These are phyloP conservation scores for Trichechus manatus DNA, from an alignment of 2,113 vertebrate species.

Conservation along the genomic window DNA sequence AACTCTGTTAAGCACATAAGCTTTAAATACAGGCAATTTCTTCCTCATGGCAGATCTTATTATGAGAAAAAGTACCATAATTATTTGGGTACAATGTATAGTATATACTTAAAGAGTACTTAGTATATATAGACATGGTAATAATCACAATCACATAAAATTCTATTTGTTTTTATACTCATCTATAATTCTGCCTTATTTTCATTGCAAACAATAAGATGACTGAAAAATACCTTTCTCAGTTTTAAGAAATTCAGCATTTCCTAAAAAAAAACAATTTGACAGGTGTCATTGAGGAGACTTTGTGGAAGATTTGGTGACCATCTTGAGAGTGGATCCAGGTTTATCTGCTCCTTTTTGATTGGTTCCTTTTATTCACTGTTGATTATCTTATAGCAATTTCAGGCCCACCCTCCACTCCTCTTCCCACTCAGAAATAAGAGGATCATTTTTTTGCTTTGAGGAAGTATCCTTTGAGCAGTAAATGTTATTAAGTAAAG, in stretches of 20 bases:
- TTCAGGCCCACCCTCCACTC: background rate
- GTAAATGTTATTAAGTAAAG: slow-evolving; percentile 35
- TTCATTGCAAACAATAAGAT: slow-evolving; percentile 42
- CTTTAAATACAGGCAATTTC: slow-evolving; percentile 3
- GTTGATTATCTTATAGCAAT: background rate
- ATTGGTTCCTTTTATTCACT: background rate
- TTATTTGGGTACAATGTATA: background rate
- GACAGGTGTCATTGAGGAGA: background rate
- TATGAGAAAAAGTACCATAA: background rate
- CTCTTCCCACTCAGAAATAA: background rate
- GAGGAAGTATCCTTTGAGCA: slow-evolving; percentile 14
- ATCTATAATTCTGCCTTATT: slow-evolving; percentile 21
- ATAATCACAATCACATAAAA: slow-evolving; percentile 27
- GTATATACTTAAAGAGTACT: background rate
- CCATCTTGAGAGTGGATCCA: background rate
- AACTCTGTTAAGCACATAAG: background rate
- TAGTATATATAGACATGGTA: background rate
- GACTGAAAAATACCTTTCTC: background rate
- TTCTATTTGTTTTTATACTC: slow-evolving; percentile 40
- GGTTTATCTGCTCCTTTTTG: background rate
- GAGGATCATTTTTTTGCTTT: background rate
- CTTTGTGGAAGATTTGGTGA: background rate
- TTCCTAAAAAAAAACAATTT: slow-evolving; percentile 15
- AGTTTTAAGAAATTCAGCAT: background rate
- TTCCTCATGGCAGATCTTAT: background rate